Evolutionary conservation across 2,113 vertebrate species (phyloP).

Genomic region (Cryptomyrus ogoouensis): DNA sequence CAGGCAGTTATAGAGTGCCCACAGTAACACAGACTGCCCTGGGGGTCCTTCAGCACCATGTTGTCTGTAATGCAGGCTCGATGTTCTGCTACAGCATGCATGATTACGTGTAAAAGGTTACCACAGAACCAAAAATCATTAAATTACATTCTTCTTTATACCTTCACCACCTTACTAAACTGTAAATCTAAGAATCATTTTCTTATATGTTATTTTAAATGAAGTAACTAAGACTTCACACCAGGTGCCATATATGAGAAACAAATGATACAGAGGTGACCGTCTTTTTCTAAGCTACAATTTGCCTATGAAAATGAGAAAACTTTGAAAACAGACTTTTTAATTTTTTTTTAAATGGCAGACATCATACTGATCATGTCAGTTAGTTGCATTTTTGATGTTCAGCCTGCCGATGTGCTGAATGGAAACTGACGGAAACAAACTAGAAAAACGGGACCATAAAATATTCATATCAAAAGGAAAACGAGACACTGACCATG

Average conservation of each 20-base stretch:
- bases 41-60: not conserved
- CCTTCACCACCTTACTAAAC: not conserved
- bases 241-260: not conserved
- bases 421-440: not conserved
- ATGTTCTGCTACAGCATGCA: not conserved
- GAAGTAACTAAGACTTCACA: not conserved
- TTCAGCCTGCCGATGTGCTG: not conserved
- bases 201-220: not conserved
- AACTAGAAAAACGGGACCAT: not conserved
- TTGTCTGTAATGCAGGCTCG: not conserved
- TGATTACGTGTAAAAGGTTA: not conserved
- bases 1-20: not conserved
- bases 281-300: not conserved
- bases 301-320: not conserved
- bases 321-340: not conserved
- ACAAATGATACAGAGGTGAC: not conserved
- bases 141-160: not conserved
- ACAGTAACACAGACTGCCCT: not conserved
- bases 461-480: not conserved
- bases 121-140: not conserved
- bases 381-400: not conserved
- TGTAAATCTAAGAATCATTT: not conserved
- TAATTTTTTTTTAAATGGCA: not conserved
- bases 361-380: not conserved
- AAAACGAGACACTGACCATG: constrained; percentile 73